phyloP scores from a whole-genome alignment of 1,140 invertebrate species.

The Solen grandis region DNA sequence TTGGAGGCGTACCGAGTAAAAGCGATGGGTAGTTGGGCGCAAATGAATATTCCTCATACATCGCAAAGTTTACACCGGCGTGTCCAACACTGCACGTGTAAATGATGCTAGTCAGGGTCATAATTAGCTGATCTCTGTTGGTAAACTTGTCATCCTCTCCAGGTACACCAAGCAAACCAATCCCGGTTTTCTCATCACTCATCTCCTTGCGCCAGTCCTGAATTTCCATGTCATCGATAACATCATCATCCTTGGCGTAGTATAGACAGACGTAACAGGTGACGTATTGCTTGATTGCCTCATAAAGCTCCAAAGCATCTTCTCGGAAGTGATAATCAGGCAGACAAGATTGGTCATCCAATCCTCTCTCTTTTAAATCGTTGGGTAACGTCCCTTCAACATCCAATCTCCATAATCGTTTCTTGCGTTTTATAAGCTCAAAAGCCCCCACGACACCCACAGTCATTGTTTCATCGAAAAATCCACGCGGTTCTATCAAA shows the following conservation, averaged over 20 bases:
- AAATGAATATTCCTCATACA: constrained; percentile 79
- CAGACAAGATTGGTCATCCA: constrained; percentile 71
- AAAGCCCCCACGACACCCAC: neutral
- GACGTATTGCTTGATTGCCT: constrained; percentile 78
- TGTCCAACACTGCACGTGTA: constrained; percentile 80
- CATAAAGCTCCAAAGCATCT: constrained; percentile 76
- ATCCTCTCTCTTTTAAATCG: constrained; percentile 61
- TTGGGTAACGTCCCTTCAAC: constrained; percentile 50
- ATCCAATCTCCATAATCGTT: constrained; percentile 33
- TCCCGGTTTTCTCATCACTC: neutral
- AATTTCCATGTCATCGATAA: neutral
- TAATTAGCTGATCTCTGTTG: constrained; percentile 73
- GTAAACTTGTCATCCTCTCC: constrained; percentile 64
- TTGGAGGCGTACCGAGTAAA: constrained; percentile 74
- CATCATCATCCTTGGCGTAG: constrained; percentile 12
- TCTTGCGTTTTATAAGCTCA: neutral
- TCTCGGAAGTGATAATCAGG: constrained; percentile 81
- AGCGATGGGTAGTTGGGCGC: constrained; percentile 80
- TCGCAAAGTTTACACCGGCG: constrained; percentile 80
- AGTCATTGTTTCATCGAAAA: neutral
- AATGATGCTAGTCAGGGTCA: constrained; percentile 76
- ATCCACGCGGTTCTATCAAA: neutral
- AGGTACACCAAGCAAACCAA: constrained; percentile 51
- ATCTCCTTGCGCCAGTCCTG: neutral
- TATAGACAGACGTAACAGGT: constrained; percentile 53